Percentiles rank a stretch among this genome's conserved stretches.
Evolutionary conservation across 1,140 invertebrate species (phyloP).

Genomic region (Tetragnatha versicolor): DNA sequence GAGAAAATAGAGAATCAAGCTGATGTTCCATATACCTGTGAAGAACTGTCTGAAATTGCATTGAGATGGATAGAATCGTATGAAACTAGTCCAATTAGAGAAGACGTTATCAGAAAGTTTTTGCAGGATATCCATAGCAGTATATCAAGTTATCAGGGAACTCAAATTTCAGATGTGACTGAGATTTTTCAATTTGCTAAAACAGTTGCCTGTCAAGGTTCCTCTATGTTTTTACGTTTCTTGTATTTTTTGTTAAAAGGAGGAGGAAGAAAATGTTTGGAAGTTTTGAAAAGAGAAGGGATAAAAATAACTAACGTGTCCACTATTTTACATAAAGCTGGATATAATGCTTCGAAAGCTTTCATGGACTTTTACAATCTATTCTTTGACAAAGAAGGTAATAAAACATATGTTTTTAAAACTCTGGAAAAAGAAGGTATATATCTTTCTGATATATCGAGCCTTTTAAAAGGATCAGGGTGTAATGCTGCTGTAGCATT

Average conservation of each 20-base stretch:
- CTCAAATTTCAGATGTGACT: constrained; percentile 1
- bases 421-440: neutral
- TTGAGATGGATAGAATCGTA: constrained; percentile 17
- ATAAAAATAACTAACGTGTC: constrained; percentile 24
- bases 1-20: neutral
- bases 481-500: neutral
- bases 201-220: constrained; percentile 10
- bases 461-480: neutral
- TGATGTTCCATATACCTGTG: constrained; percentile 1
- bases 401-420: constrained; percentile 1
- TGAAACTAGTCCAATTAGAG: constrained; percentile 17
- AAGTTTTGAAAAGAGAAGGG: neutral
- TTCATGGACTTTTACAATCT: constrained; percentile 15
- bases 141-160: constrained; percentile 27
- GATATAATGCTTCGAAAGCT: constrained; percentile 19
- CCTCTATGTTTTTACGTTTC: neutral
- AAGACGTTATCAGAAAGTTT: constrained; percentile 16
- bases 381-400: constrained; percentile 1
- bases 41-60: constrained; percentile 16
- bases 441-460: neutral
- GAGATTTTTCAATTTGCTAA: constrained; percentile 15
- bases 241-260: neutral
- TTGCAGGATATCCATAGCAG: constrained; percentile 14
- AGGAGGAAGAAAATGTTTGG: neutral
- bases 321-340: constrained; percentile 3